Base-by-base conservation (phyloP, 2,888 invertebrate species). In the Synanthedon formicaeformis region DNA sequence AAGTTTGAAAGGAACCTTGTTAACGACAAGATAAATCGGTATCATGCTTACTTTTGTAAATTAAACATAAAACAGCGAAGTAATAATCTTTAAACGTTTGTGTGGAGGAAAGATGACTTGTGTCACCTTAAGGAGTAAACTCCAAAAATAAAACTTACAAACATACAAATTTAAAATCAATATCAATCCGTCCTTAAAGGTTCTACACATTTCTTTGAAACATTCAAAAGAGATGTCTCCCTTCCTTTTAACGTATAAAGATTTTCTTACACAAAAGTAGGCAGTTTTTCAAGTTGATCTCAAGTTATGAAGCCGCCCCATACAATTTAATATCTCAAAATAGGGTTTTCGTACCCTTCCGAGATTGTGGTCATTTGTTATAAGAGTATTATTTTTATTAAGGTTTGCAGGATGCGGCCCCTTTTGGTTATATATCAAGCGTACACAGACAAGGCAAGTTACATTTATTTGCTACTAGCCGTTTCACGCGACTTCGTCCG, bases 351-450 rank as follows among this genome's bases (percentile, higher is more conserved):
- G 49, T 23, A 49, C 49, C 49, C 49, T 49, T 49, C 23, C 49
- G 49, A 49, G 49, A 49, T 49, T 49, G 49, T 23, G 49, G 49
- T 49, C 49, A 49, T 49, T 49, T 49, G 49, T 49, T 49, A 49
- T 49, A 16, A 12, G 49, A 23, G 49, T 49, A 49, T 49, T 49
- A 49, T 49, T 49, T 23, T 49, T 49, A 49, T 49, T 49, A 49
- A 49, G 49, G 49, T 13, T 16, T 13, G 16, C 14, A 45, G 13
- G 13, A 45, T 45, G 14, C n/a, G 12, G 45, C 6, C 14, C 14
- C 14, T 14, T 49, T 49, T 10, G 13, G 49, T 49, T 49, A 49
- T 49, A 49, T 49, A 16, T 49, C 49, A 49, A 45, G 45, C 13
- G 45, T n/a, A 45, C 45, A 45, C 6, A 14, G 13, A 45, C 6